Evolutionary conservation across 2,797 vertebrate species (phyloP), one percentile per base, ranked within the genome.

Genomic region (Enteromius paludinosus): DNA sequence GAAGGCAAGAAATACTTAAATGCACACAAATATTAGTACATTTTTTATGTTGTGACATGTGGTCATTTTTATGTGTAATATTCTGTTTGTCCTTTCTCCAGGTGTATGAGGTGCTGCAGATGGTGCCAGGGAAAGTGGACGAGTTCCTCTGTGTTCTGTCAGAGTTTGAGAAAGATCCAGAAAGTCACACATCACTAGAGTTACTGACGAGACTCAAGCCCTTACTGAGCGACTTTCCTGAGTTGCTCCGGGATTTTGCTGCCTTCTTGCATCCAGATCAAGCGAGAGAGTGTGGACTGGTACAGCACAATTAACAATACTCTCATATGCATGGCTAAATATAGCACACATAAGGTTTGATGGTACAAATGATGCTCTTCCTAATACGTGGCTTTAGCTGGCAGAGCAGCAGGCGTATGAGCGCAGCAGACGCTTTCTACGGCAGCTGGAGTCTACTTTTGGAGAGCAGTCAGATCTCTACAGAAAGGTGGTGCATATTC

Each of bases 371-470:
- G 23, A n/a, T 45, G 45, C 56, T 33, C 30, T 43, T 41, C 15
- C 11, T 41, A 35, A 10, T 72, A 17, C 62, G 35, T 71, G 1
- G 0, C 45, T 47, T 62, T 81, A 99, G 97, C 92, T 97, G 84
- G 92, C 94, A 64, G 97, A 99, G 87, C 97, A 98, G 86, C 97
- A 96, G 77, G 94, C 96, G 0, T 99, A 98, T 69, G 96, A 98
- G 6, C 96, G 95, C 79, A 97, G 97, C 86, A 93, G 96, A 0
- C 93, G 91, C 74, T 98, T 99, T 88, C 94, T 99, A 2, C 89
- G 94, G 54, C 95, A 94, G 87, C 90, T 99, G 89, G 94, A 96
- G 86, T 94, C 92, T 33, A 96, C 93, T 73, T 97, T 98, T 7
- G 96, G 96, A 25, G 95, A 96, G 79, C 94, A 94, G 33, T 96